Evolutionary conservation across 2,113 vertebrate genomes (phyloP).

Genomic region (Petaurus breviceps): DNA sequence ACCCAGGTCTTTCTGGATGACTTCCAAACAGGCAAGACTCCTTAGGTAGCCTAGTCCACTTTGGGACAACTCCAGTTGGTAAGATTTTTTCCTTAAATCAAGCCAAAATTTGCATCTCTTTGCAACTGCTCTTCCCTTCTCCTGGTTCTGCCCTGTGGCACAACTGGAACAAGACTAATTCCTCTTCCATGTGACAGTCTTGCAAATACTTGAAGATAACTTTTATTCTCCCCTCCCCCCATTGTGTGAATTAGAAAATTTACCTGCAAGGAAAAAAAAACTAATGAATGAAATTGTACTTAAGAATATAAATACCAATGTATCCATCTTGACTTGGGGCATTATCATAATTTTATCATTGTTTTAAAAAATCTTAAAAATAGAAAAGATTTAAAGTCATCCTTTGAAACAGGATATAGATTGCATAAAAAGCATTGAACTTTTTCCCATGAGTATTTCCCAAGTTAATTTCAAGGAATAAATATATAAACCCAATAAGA

Average conservation of each 20-base stretch:
- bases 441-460: slow-evolving; percentile 15
- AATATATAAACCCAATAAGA: neutral
- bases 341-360: slow-evolving; percentile 62
- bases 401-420: neutral
- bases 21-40: neutral
- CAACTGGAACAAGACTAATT: neutral
- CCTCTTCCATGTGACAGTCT: neutral
- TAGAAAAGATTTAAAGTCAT: slow-evolving; percentile 36
- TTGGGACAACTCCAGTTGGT: neutral
- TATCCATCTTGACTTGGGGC: slow-evolving; percentile 67
- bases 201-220: neutral
- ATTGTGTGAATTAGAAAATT: slow-evolving; percentile 49
- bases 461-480: slow-evolving; percentile 42
- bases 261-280: slow-evolving; percentile 72
- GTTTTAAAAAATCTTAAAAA: slow-evolving; percentile 71
- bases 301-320: slow-evolving; percentile 66
- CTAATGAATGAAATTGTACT: slow-evolving; percentile 64
- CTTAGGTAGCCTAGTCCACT: neutral
- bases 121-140: neutral
- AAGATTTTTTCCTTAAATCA: neutral
- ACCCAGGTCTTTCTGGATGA: neutral
- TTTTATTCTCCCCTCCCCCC: neutral
- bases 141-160: neutral
- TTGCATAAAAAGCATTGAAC: neutral
- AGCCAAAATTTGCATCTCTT: neutral